Percentiles rank a stretch among this genome's conserved stretches.
phyloP scores from a whole-genome alignment of 2,888 invertebrate species.

The Xanthorhoe spadicearia region DNA sequence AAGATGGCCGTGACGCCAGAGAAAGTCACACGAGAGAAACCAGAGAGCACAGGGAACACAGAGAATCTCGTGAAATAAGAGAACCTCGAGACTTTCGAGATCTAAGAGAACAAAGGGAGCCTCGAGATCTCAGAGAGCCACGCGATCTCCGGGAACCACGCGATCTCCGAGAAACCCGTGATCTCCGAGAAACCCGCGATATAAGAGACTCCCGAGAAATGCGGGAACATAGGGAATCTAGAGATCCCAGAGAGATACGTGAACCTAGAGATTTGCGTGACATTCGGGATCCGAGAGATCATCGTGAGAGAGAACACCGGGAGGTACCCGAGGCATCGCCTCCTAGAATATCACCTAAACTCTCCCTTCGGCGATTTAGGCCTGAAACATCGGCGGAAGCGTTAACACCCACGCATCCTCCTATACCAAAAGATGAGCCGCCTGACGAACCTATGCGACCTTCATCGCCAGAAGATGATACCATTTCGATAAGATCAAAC shows the following conservation, averaged over 20 bases:
- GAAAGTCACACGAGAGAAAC: constrained; percentile 69
- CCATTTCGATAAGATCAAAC: constrained; percentile 82
- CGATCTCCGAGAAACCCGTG: constrained; percentile 57
- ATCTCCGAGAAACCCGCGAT: constrained; percentile 53
- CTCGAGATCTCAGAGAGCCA: constrained; percentile 67
- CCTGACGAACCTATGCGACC: constrained; percentile 82
- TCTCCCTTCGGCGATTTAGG: constrained; percentile 79
- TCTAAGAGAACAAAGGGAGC: constrained; percentile 63
- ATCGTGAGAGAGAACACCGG: constrained; percentile 66
- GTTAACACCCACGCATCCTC: constrained; percentile 75
- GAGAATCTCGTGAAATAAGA: constrained; percentile 63
- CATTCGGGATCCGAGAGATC: constrained; percentile 67
- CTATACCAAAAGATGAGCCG: constrained; percentile 83
- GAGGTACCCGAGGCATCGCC: constrained; percentile 77
- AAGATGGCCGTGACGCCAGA: constrained; percentile 66
- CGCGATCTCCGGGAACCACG: constrained; percentile 63
- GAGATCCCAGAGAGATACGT: constrained; percentile 51
- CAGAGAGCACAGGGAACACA: constrained; percentile 60
- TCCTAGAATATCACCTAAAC: constrained; percentile 77
- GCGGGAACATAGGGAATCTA: constrained; percentile 54
- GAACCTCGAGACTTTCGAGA: constrained; percentile 65
- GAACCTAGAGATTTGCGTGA: constrained; percentile 58
- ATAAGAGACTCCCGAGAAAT: constrained; percentile 52
- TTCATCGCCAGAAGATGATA: constrained; percentile 85
- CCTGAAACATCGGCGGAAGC: constrained; percentile 69